phyloP scores from a whole-genome alignment of 1,140 invertebrate species.

The Theocolax elegans region DNA sequence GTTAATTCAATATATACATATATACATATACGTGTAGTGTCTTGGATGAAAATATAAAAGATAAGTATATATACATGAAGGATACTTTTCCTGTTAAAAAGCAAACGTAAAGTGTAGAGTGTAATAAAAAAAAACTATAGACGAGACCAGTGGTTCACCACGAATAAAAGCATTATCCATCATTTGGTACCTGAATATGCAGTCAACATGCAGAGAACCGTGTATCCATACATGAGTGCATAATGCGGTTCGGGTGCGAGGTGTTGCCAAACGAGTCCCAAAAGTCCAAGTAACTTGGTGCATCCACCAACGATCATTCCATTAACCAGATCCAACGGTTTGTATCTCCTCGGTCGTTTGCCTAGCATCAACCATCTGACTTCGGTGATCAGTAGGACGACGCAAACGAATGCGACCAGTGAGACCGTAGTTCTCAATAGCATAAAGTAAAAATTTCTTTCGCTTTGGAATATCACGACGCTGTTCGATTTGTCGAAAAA shows the following conservation, averaged over 20 bases:
- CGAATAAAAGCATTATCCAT: too few relatives aligned
- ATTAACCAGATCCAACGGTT: slow-evolving; percentile 49
- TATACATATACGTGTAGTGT: too few relatives aligned
- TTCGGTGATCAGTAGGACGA: slow-evolving; percentile 56
- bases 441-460: slow-evolving; percentile 59
- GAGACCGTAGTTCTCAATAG: slow-evolving; percentile 56
- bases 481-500: not conserved
- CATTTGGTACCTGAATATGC: slow-evolving; percentile 66
- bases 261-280: slow-evolving; percentile 62
- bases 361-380: slow-evolving; percentile 51
- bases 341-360: slow-evolving; percentile 52
- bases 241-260: slow-evolving; percentile 56
- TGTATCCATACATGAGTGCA: slow-evolving; percentile 62
- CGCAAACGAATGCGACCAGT: slow-evolving; percentile 50
- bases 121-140: too few relatives aligned
- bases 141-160: too few relatives aligned
- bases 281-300: slow-evolving; percentile 59
- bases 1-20: too few relatives aligned
- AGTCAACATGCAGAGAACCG: slow-evolving; percentile 59
- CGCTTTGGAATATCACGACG: slow-evolving; percentile 45
- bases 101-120: too few relatives aligned
- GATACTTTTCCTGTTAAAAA: too few relatives aligned
- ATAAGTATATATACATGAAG: too few relatives aligned
- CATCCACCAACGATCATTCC: slow-evolving; percentile 61
- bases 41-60: too few relatives aligned